Base-by-base conservation (phyloP, 2,888 invertebrate species). In the Encarsia formosa region DNA sequence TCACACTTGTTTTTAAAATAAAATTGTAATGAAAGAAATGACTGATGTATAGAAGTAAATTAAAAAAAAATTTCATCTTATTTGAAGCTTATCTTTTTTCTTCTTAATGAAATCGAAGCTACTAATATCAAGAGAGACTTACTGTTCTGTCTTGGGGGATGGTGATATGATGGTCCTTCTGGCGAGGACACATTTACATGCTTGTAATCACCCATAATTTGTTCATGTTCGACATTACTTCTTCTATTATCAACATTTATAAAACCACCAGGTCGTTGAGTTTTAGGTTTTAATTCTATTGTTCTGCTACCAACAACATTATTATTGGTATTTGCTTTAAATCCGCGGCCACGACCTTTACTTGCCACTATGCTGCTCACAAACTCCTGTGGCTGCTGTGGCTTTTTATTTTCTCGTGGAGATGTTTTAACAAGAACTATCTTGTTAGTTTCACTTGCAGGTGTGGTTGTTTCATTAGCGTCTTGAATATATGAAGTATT, bases 311-410 rank as follows among this genome's bases (percentile, higher is more conserved):
- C 60, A 26, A 65, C 63, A 48, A 66, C 60, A 58, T 70, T 70
- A 53, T 69, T 73, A 56, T 71, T 73, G 44, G 66, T 59, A 43
- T 64, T 69, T 13, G 66, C 58, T 50, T 68, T 69, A 48, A 70
- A 70, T 47, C 73, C 74, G 47, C 74, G 66, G 32, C 74, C 74
- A 13, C 73, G 68, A 32, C 64, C 62, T 60, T 65, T 65, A 51
- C 64, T 67, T 2, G 68, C 63, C n/a, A n/a, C n/a, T 24, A 63
- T 62, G 41, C 69, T 58, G 55, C 63, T 69, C n/a, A 65, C 65
- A 20, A 68, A 67, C 54, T 71, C 71, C 32, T 53, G 53, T 9
- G 48, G 37, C 39, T 66, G 65, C 5, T 67, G 63, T 46, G 63
- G 62, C 56, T 66, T 67, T 52, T 66, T 72, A 19, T 48, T 63